Base-by-base conservation (phyloP, 2,113 vertebrate species). In the Phocoena phocoena region DNA sequence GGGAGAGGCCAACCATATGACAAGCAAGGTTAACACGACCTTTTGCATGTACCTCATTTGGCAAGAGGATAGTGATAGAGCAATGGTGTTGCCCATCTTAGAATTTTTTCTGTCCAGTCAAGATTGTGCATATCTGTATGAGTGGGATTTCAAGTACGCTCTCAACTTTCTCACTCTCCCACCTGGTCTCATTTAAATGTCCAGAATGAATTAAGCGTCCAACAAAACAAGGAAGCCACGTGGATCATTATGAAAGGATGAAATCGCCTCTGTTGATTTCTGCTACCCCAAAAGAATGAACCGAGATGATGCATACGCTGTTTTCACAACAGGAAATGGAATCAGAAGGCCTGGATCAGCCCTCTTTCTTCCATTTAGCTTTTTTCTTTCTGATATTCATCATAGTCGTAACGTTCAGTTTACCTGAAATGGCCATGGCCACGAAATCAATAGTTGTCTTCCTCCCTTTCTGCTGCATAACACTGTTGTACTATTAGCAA, bases 331-430 rank as follows among this genome's bases (percentile, higher is more conserved):
- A 96, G 95, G 86, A 97, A 98, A 98, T 97, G 97, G 96, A 98
- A 98, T 98, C 97, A 97, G 97, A 98, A 98, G 85, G 93, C 96
- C 98, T 95, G 98, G 98, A 98, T 99, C 99, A 99, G 99, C 99
- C 95, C 85, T 98, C 99, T 98, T 98, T 96, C 96, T 98, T 97
- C 97, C 97, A 36, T 18, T 98, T 98, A 96, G 96, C 97, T 98
- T 97, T 97, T 99, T 98, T 98, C 98, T 98, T 99, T 99, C 98
- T 99, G 98, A 99, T 99, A 99, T 99, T 99, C 98, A 99, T 99
- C 99, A 99, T 96, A 97, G 98, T 98, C 98, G 97, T 98, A 98
- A 98, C 98, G 93, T 99, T 99, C 99, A 99, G 99, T 99, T 99
- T 99, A 99, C 99, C 99, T 99, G 99, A 98, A 99, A 99, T 98